These are phyloP conservation scores for Oedothorax gibbosus DNA, from an alignment of 1,140 invertebrate genomes.

Conservation along the genomic window DNA sequence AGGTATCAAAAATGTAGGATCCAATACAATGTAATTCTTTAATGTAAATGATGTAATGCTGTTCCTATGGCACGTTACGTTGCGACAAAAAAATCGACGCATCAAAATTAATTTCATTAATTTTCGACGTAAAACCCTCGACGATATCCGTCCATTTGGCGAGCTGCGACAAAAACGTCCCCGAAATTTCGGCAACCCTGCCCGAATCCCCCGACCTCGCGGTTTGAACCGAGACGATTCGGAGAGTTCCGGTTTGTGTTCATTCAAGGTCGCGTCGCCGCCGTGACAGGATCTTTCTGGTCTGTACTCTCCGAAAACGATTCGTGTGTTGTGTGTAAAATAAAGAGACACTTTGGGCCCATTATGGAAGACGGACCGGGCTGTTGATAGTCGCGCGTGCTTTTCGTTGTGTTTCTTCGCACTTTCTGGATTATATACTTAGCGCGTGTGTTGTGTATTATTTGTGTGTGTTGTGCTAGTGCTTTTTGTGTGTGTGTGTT, in stretches of 20 bases:
- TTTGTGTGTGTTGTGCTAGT: not conserved
- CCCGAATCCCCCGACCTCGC: conserved; percentile 29
- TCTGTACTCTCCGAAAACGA: not conserved
- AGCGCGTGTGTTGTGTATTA: not conserved
- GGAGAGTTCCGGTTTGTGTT: conserved; percentile 57
- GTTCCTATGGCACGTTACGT: no score
- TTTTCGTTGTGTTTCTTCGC: not conserved
- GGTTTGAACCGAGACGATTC: conserved; percentile 57
- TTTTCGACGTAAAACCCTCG: no score
- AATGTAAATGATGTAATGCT: no score
- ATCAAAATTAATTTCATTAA: no score
- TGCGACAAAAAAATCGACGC: no score
- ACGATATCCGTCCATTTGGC: no score
- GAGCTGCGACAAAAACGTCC: not conserved
- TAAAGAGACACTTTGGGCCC: no score
- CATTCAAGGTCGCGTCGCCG: conserved; percentile 56
- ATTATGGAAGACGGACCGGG: no score
- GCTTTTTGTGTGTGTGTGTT: not conserved
- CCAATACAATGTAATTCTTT: no score
- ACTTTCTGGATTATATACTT: not conserved
- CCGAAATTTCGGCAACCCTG: conserved; percentile 22
- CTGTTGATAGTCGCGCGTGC: not conserved
- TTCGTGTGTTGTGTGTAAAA: not conserved
- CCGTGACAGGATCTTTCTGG: not conserved
- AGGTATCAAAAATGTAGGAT: no score